A percentile compares a stretch with the other conserved stretches of the same genome.
phyloP scores from a whole-genome alignment of 2,113 vertebrate genomes.

The Microcebus murinus region DNA sequence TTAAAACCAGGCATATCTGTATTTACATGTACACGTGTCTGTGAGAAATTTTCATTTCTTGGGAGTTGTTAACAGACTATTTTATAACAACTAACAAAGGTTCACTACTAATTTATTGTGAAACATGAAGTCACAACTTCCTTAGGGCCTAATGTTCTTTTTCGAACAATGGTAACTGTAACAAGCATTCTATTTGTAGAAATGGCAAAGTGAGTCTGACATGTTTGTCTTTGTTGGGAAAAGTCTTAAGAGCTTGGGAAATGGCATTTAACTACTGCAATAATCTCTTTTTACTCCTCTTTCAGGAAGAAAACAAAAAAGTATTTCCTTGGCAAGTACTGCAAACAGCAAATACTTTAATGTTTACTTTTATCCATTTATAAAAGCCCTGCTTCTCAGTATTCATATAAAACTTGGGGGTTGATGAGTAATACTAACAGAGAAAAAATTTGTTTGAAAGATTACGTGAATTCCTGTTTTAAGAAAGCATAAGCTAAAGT shows the following conservation, averaged over 20 bases:
- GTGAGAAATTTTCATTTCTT: conserved; percentile 40
- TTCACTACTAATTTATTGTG: conserved; percentile 48
- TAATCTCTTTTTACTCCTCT: background rate
- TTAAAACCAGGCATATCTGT: background rate
- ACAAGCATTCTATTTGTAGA: conserved; percentile 69
- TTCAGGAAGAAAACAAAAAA: conserved; percentile 42
- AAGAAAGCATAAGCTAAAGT: background rate
- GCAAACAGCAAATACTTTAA: background rate
- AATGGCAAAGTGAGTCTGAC: conserved; percentile 21
- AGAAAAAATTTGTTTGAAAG: background rate
- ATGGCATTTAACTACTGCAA: conserved; percentile 6
- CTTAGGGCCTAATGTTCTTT: conserved; percentile 17
- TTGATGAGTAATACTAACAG: background rate
- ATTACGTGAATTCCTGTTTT: background rate
- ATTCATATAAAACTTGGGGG: background rate
- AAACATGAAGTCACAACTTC: conserved; percentile 63
- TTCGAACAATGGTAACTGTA: conserved; percentile 60
- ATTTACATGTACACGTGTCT: background rate
- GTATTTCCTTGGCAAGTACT: conserved; percentile 31
- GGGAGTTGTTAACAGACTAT: background rate
- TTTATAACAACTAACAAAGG: conserved; percentile 56
- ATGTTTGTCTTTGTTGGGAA: conserved; percentile 39
- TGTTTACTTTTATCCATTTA: background rate
- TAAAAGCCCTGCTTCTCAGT: background rate
- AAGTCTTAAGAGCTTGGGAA: conserved; percentile 34